Base-by-base conservation (phyloP, 2,888 invertebrate genomes). In the Brenthis hecate region DNA sequence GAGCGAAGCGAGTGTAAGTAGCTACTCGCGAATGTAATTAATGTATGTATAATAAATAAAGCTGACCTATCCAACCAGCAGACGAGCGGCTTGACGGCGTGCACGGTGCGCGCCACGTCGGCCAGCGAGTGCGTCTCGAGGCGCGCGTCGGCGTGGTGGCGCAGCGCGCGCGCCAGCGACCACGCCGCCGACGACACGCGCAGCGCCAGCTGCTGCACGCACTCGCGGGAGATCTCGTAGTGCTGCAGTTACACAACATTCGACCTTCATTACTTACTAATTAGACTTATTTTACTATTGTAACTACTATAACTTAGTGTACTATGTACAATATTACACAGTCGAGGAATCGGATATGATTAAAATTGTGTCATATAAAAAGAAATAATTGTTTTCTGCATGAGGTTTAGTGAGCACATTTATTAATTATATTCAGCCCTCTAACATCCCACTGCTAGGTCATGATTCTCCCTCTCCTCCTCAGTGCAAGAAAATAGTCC, bases 211-310 rank as follows among this genome's bases (percentile, higher is more conserved):
- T 71, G 71, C 53, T 71, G 71, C 32, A 71, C 71, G 50, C 71
- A 99, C 91, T 99, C 99, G 76, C 97, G 95, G 73, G 97, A 96
- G 80, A 98, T 90, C 83, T 97, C 97, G 92, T 97, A 98, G 85
- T 98, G 97, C 97, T 98, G 90, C 2, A 54, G 60, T 23, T 47
- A 5, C 16, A 51, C 14, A 51, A n/a, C 14, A 6, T 14, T 13
- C 51, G 28, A 28, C 28, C 28, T 28, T 28, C 28, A 28, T 28
- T 28, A 28, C 28, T 28, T 28, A 5, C 28, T 4, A 28, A 28
- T 28, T 28, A 28, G 4, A 28, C 4, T 28, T 28, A 5, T 28
- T 28, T 28, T 28, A 28, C 28, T 23, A 4, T 23, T 23, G 2
- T 23, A 23, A 23, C 23, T 23, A 23, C 23, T 23, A 4, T 23